These are phyloP conservation scores for Protobothrops mucrosquamatus DNA, from an alignment of 2,113 vertebrate species.

Conservation along the genomic window DNA sequence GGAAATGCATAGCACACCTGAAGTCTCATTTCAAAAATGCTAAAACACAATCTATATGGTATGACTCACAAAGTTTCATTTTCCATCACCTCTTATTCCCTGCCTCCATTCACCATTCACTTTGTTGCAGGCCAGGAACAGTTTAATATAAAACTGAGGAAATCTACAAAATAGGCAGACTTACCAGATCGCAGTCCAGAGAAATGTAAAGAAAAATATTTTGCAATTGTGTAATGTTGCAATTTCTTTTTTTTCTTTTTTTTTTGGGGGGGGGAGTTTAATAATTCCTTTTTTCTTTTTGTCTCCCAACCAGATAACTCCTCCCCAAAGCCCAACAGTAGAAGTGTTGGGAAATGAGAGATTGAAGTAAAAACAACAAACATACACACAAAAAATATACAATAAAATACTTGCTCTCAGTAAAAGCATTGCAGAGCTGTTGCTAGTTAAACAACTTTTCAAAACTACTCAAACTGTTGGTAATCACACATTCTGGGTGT, in stretches of 20 bases:
- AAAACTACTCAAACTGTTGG: neutral
- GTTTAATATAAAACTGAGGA: neutral
- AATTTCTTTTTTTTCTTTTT: neutral
- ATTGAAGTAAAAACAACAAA: neutral
- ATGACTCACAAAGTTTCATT: neutral
- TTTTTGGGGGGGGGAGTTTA: neutral
- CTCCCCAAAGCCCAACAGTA: neutral
- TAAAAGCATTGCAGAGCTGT: neutral
- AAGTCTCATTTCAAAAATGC: neutral
- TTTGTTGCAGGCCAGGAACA: neutral
- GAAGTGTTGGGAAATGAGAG: neutral
- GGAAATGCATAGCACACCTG: neutral
- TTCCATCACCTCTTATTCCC: neutral
- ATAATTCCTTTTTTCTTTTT: neutral
- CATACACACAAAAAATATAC: neutral
- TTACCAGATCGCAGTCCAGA: neutral
- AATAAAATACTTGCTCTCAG: neutral
- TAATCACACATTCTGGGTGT: neutral
- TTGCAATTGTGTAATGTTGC: neutral
- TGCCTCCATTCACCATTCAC: neutral
- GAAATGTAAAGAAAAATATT: neutral
- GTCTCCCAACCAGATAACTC: neutral
- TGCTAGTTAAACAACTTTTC: neutral
- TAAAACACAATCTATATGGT: neutral
- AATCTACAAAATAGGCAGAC: neutral